Conservation (phyloP, 1,140 invertebrate genomes). For the Trinorchestia longiramus region DNA sequence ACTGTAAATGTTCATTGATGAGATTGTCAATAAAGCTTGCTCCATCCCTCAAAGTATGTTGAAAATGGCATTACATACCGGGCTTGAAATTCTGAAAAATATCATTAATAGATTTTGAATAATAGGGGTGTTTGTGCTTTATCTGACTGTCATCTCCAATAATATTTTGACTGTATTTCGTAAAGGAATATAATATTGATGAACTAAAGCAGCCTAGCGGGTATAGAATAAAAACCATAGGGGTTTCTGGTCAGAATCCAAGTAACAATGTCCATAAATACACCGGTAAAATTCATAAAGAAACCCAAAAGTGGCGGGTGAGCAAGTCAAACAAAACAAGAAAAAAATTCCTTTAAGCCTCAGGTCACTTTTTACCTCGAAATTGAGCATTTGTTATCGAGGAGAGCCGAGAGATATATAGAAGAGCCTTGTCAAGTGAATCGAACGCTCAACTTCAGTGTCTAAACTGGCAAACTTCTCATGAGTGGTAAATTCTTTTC, state of each 20-base stretch:
- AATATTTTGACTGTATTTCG: too few relatives aligned
- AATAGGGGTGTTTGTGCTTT: too few relatives aligned
- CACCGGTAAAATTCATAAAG: background rate
- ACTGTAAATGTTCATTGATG: too few relatives aligned
- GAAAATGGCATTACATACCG: too few relatives aligned
- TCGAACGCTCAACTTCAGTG: background rate
- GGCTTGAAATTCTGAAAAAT: too few relatives aligned
- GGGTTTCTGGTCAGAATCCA: background rate
- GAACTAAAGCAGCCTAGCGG: too few relatives aligned
- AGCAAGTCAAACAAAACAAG: background rate
- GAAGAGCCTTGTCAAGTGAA: background rate
- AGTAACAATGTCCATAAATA: background rate
- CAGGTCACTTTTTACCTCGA: background rate
- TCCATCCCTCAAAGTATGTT: too few relatives aligned
- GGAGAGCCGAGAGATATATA: conserved; percentile 6
- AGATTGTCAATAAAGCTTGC: too few relatives aligned
- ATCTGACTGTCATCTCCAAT: too few relatives aligned
- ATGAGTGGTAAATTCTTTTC: background rate
- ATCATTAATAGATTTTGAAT: too few relatives aligned
- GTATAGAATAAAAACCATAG: too few relatives aligned
- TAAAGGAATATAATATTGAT: too few relatives aligned
- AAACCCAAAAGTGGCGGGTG: background rate
- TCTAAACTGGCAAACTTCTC: background rate
- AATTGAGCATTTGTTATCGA: background rate
- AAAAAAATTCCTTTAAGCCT: background rate